A percentile compares a stretch with the other conserved stretches of the same genome.
These are phyloP conservation scores for Ia io DNA, from an alignment of 2,113 vertebrate species.

Conservation along the genomic window DNA sequence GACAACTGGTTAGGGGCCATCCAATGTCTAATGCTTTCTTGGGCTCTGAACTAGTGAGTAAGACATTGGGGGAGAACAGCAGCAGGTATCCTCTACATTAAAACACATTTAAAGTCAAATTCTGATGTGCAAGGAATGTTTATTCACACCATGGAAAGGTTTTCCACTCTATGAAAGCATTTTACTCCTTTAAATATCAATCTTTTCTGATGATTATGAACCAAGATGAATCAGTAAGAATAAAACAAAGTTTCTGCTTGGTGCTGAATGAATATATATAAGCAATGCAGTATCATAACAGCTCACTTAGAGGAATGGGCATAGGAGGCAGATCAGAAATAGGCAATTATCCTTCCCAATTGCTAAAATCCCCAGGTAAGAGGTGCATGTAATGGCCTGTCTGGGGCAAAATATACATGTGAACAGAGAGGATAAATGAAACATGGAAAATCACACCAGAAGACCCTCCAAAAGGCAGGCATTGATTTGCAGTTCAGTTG, in stretches of 20 bases:
- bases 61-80: not conserved
- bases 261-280: not conserved
- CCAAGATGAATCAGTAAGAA: not conserved
- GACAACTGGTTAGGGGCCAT: not conserved
- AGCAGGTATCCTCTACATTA: not conserved
- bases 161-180: not conserved
- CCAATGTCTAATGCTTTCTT: not conserved
- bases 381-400: not conserved
- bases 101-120: slow-evolving; percentile 22
- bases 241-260: not conserved
- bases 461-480: not conserved
- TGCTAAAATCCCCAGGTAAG: not conserved
- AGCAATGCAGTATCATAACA: not conserved
- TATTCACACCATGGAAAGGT: not conserved
- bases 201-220: not conserved
- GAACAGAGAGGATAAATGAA: not conserved
- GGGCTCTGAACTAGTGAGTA: not conserved
- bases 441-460: not conserved
- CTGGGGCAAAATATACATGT: not conserved
- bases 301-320: not conserved
- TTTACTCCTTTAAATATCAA: not conserved
- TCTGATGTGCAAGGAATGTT: not conserved
- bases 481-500: not conserved
- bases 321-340: not conserved
- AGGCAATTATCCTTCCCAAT: not conserved